Evolutionary conservation across 2,797 vertebrate species (phyloP), one percentile per base, ranked within the genome.

Genomic region (Myiothlypis coronata): DNA sequence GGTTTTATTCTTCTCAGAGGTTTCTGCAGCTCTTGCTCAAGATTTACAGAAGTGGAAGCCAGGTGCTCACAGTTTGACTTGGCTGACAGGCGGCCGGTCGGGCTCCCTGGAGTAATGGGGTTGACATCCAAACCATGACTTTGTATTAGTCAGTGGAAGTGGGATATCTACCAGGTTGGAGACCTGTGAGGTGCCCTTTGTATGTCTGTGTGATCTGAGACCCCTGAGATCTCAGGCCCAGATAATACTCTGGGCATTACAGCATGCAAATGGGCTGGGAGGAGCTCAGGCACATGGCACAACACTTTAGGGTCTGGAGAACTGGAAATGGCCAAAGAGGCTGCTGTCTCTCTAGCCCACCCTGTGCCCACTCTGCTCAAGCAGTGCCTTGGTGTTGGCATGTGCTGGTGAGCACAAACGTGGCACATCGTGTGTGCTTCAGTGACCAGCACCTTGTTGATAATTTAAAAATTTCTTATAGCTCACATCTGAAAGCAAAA

Each of bases 231-330:
- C 32, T 50, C 41, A 63, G 49, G 15, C 47, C 5, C 34, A 41
- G 37, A 8, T 11, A 67, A 39, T 28, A 32, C 5, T 43, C 32
- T 44, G 39, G 43, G 5, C 17, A 17, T 53, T 79, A 53, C 15
- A 65, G 37, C 20, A 20, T 20, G 28, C 22, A 43, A 4, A 63
- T 10, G 28, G 32, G 10, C n/a, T 85, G 77, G 76, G 39, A 28
- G 4, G 10, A 53, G 4, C 30, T 63, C 0, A 0, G 22, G 50
- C 14, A 76, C 4, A 1, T 0, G 0, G 9, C 32, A 37, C 14
- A 27, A 15, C 9, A 44, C 65, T 88, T 83, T 14, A 35, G 55
- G 63, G 28, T 68, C 61, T 78, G 69, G 37, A 85, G 57, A 74
- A 19, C 2, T 67, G 28, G 41, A 49, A 68, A 21, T 6, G 34